phyloP scores from a whole-genome alignment of 2,113 vertebrate species.

The Nymphicus hollandicus region DNA sequence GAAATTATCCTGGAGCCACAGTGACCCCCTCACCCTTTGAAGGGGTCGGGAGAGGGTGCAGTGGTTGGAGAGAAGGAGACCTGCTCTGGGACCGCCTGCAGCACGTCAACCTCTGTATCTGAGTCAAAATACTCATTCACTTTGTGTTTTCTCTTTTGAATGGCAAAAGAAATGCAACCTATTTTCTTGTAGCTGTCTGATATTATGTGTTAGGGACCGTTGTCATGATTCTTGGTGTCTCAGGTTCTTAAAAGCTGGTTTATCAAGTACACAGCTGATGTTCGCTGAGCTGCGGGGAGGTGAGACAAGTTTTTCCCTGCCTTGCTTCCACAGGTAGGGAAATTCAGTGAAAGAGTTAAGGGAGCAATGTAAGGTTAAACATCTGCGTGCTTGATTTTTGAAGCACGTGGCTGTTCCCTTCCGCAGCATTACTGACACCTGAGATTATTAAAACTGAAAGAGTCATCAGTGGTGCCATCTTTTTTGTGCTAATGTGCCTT shows the following conservation, averaged over 20 bases:
- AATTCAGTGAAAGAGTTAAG: slow-evolving; percentile 9
- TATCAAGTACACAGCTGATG: neutral
- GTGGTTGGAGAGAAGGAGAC: neutral
- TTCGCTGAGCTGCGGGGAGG: neutral
- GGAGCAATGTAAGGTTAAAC: neutral
- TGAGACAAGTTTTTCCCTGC: neutral
- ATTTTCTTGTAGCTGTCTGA: neutral
- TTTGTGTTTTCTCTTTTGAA: neutral
- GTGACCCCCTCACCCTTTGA: neutral
- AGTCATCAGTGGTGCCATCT: neutral
- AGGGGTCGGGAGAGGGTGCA: neutral
- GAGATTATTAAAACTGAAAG: neutral
- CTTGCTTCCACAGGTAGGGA: neutral
- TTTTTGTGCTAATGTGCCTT: neutral
- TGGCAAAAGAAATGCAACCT: neutral
- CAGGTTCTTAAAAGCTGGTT: neutral
- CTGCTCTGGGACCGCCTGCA: neutral
- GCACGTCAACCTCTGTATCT: neutral
- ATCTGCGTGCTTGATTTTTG: neutral
- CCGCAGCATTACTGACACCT: neutral
- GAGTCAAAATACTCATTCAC: neutral
- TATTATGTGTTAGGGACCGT: neutral
- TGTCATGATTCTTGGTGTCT: neutral
- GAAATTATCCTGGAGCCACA: neutral
- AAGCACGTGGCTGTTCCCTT: neutral